Conservation (phyloP, 2,888 invertebrate genomes). For the Oithona nana region DNA sequence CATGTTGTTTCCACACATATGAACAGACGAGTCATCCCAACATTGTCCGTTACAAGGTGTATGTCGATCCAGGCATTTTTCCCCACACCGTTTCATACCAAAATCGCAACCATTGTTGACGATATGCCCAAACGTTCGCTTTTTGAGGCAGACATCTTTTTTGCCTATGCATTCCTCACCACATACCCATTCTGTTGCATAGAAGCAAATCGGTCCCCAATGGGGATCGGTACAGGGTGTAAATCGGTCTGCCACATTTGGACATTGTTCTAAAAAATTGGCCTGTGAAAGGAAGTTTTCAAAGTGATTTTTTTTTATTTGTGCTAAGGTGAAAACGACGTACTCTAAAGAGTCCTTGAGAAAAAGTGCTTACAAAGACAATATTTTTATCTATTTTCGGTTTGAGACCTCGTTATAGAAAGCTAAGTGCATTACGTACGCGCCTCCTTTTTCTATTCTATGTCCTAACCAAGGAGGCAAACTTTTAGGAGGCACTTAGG, state of each 20-base stretch:
- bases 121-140: not conserved
- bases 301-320: not conserved
- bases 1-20: not conserved
- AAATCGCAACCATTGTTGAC: not conserved
- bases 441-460: no score
- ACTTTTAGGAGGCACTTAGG: no score
- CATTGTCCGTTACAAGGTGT: not conserved
- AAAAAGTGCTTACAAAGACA: not conserved
- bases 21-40: not conserved
- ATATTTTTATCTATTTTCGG: no score
- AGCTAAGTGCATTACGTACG: no score
- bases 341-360: no score
- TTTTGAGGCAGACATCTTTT: not conserved
- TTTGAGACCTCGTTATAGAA: no score
- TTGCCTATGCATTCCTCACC: not conserved
- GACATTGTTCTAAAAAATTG: not conserved
- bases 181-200: not conserved
- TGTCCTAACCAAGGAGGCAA: no score
- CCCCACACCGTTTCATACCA: not conserved
- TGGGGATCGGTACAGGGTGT: not conserved
- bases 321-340: not conserved
- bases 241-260: not conserved
- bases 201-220: not conserved
- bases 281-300: not conserved
- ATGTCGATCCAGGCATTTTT: not conserved